phyloP scores from a whole-genome alignment of 2,888 invertebrate genomes.

The Melipona bicolor region DNA sequence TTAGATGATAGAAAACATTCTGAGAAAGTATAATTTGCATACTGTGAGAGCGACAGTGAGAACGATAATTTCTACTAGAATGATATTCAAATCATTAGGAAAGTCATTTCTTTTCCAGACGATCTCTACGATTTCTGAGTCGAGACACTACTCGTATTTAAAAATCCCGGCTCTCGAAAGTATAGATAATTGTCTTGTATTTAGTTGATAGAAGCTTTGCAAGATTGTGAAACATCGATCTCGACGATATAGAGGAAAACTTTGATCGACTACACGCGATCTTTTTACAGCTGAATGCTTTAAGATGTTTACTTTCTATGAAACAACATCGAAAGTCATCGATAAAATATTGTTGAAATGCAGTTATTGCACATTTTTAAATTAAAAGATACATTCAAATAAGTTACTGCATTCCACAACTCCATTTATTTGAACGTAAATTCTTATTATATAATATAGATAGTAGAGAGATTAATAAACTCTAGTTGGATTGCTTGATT shows the following conservation, averaged over 20 bases:
- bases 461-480: not conserved
- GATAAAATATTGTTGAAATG: not conserved
- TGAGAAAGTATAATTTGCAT: not conserved
- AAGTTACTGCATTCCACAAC: not conserved
- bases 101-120: conserved; percentile 15
- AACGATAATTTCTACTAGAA: conserved; percentile 32
- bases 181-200: conserved; percentile 4
- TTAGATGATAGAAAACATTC: not conserved
- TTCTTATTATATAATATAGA: not conserved
- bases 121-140: conserved; percentile 25
- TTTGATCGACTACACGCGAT: conserved; percentile 1
- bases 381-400: not conserved
- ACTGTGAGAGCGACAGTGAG: not conserved
- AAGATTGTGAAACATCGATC: conserved; percentile 16
- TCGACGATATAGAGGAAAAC: not conserved
- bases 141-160: conserved; percentile 26
- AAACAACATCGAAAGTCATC: not conserved
- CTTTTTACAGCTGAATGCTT: not conserved
- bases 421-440: not conserved
- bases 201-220: not conserved
- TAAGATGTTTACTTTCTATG: not conserved
- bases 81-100: conserved; percentile 33
- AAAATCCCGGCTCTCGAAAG: conserved; percentile 19
- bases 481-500: not conserved
- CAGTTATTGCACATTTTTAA: not conserved